A percentile compares a stretch with the other conserved stretches of the same genome.
These are phyloP conservation scores for Psammodynastes pulverulentus DNA, from an alignment of 2,113 vertebrate genomes.

Conservation along the genomic window DNA sequence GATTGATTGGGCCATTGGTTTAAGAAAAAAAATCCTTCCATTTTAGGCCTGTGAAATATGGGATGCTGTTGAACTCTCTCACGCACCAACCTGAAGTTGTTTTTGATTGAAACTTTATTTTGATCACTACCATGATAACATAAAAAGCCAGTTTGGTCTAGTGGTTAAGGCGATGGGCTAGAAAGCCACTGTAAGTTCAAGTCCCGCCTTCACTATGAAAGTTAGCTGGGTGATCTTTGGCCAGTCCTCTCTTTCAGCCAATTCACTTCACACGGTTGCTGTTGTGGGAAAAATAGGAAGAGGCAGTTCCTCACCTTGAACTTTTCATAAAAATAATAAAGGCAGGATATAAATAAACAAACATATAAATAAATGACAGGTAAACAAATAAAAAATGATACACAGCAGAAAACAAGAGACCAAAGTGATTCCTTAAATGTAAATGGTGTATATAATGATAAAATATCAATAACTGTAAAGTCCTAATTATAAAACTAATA, in stretches of 20 bases:
- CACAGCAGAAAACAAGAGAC: not conserved
- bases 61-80: not conserved
- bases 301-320: not conserved
- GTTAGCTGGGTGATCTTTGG: not conserved
- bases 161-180: not conserved
- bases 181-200: not conserved
- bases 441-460: not conserved
- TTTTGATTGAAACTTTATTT: not conserved
- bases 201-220: not conserved
- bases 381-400: not conserved
- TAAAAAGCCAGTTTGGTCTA: not conserved
- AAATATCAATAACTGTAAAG: not conserved
- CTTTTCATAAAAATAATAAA: not conserved
- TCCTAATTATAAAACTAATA: not conserved
- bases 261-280: not conserved
- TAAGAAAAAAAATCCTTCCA: not conserved
- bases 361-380: not conserved
- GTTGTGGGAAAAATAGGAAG: not conserved
- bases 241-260: not conserved
- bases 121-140: not conserved
- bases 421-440: not conserved
- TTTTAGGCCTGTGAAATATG: not conserved
- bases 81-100: not conserved
- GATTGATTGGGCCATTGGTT: not conserved
- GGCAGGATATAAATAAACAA: not conserved